phyloP scores from a whole-genome alignment of 2,113 vertebrate species.

The Cyprinodon tularosa region DNA sequence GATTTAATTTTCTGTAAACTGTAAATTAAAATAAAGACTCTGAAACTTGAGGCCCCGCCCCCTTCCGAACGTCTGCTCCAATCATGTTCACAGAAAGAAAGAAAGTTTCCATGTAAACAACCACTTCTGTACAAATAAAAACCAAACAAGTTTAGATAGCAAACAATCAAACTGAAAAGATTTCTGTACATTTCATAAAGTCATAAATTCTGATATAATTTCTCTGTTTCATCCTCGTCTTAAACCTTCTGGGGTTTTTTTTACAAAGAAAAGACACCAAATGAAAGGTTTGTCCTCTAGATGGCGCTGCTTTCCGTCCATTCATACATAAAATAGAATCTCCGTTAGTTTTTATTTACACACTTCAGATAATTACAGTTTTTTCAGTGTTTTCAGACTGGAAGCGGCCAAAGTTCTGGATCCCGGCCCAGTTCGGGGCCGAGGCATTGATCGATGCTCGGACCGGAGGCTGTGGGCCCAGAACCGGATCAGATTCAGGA shows the following conservation, averaged over 20 bases:
- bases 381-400: slow-evolving; percentile 43
- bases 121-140: slow-evolving; percentile 81
- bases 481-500: neutral
- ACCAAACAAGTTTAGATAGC: slow-evolving; percentile 54
- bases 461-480: neutral
- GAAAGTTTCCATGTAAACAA: slow-evolving; percentile 76
- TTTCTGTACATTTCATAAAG: slow-evolving; percentile 67
- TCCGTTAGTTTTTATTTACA: slow-evolving; percentile 83
- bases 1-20: neutral
- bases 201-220: slow-evolving; percentile 32
- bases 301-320: slow-evolving; percentile 52
- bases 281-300: slow-evolving; percentile 71
- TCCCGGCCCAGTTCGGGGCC: slow-evolving; percentile 27
- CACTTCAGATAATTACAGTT: slow-evolving; percentile 7
- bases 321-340: slow-evolving; percentile 83
- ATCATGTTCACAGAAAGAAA: slow-evolving; percentile 61
- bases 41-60: slow-evolving; percentile 18
- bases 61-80: slow-evolving; percentile 40
- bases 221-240: slow-evolving; percentile 24
- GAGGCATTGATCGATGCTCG: neutral
- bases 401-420: neutral
- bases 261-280: slow-evolving; percentile 63
- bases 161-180: slow-evolving; percentile 58
- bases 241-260: slow-evolving; percentile 46
- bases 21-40: neutral